phyloP scores from a whole-genome alignment of 2,888 invertebrate species.

The Agrilus mali region DNA sequence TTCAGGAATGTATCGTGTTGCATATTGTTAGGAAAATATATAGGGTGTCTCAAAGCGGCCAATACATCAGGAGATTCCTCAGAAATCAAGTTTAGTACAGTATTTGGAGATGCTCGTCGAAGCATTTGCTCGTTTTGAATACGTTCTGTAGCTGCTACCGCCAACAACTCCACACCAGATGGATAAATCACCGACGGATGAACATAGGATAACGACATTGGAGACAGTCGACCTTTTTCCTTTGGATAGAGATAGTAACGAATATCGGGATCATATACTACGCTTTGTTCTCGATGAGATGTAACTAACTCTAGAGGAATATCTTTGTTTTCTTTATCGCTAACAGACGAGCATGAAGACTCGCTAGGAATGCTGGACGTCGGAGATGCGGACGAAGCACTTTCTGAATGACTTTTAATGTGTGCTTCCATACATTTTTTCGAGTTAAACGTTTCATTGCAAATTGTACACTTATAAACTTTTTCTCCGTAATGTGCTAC shows the following conservation, averaged over 20 bases:
- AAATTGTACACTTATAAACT: constrained; percentile 85
- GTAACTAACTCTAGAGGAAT: constrained; percentile 16
- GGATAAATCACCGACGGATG: constrained; percentile 12
- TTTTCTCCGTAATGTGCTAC: constrained; percentile 87
- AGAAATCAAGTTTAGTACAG: constrained; percentile 28
- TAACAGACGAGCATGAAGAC: constrained; percentile 28
- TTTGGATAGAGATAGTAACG: constrained; percentile 24
- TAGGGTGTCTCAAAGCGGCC: constrained; percentile 24
- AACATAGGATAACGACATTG: constrained; percentile 15
- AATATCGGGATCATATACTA: constrained; percentile 28
- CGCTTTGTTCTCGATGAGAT: constrained; percentile 16
- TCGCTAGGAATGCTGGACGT: constrained; percentile 26
- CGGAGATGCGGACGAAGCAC: constrained; percentile 36
- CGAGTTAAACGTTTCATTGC: constrained; percentile 80
- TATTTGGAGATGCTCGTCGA: constrained; percentile 17
- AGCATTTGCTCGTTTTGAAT: constrained; percentile 23
- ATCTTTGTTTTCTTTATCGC: constrained; percentile 42
- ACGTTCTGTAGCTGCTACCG: constrained; percentile 35
- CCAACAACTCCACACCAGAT: constrained; percentile 30
- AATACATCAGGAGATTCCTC: constrained; percentile 21
- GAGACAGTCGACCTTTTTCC: constrained; percentile 21
- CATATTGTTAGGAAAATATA: constrained; percentile 24
- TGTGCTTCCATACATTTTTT: constrained; percentile 86
- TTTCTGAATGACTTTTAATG: constrained; percentile 64
- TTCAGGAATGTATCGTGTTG: constrained; percentile 27